A percentile compares a stretch with the other conserved stretches of the same genome.
Conservation (phyloP, 2,888 invertebrate genomes). For the Deroplatys truncata region DNA sequence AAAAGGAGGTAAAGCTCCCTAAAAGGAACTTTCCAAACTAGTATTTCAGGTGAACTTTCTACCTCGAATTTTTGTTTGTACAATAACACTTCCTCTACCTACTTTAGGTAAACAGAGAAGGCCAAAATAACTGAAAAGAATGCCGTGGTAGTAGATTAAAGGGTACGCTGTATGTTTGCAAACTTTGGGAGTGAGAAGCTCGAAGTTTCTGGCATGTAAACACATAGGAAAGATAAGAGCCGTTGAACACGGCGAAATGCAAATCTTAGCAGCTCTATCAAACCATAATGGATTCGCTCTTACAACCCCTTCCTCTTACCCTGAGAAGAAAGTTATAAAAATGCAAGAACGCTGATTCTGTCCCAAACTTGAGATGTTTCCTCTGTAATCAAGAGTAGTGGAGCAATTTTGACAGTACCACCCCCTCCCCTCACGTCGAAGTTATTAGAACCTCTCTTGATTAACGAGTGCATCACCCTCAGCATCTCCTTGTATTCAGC, state of each 20-base stretch:
- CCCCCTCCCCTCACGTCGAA: not conserved
- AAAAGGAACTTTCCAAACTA: too few relatives aligned
- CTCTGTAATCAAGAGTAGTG: not conserved
- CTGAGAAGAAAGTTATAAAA: not conserved
- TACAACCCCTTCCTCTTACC: not conserved
- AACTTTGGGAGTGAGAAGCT: too few relatives aligned
- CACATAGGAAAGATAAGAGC: not conserved
- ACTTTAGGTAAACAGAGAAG: too few relatives aligned
- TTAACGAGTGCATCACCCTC: not conserved
- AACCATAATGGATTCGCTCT: not conserved
- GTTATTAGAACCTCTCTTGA: not conserved
- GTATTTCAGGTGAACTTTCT: too few relatives aligned
- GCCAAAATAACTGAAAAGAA: too few relatives aligned
- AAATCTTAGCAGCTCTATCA: not conserved
- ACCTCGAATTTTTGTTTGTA: too few relatives aligned
- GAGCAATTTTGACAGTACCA: not conserved
- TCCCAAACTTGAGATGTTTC: not conserved
- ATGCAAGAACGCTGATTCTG: not conserved
- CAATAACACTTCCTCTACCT: too few relatives aligned
- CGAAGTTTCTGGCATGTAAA: not conserved
- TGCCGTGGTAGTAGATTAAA: too few relatives aligned
- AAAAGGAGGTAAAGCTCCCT: too few relatives aligned
- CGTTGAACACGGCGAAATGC: not conserved
- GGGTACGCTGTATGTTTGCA: too few relatives aligned
- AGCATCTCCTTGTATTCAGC: not conserved